Percentiles rank a stretch among this genome's conserved stretches.
phyloP scores from a whole-genome alignment of 2,113 vertebrate genomes.

The Gadus macrocephalus region DNA sequence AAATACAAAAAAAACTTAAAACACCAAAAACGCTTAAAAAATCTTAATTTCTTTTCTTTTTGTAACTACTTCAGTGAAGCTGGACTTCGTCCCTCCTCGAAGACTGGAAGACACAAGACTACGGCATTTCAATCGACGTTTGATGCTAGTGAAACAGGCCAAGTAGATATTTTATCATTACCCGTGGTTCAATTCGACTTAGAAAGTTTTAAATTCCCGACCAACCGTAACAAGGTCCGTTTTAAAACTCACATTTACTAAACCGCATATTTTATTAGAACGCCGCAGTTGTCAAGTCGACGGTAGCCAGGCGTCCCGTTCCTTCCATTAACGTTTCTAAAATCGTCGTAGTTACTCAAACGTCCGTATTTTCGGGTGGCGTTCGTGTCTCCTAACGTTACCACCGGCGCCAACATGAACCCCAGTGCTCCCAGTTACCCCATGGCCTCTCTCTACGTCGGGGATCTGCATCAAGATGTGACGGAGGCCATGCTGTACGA shows the following conservation, averaged over 20 bases:
- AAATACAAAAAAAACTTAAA: conserved; percentile 70
- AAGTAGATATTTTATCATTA: conserved; percentile 27
- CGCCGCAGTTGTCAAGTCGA: conserved; percentile 26
- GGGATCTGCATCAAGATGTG: conserved; percentile 85
- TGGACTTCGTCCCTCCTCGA: conserved; percentile 55
- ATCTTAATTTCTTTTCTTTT: conserved; percentile 49
- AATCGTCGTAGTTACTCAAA: not conserved
- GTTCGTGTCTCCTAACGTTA: not conserved
- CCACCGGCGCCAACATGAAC: conserved; percentile 70
- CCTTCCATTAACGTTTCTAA: not conserved
- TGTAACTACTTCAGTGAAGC: conserved; percentile 64
- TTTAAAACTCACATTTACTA: conserved; percentile 16
- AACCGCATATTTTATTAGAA: conserved; percentile 3
- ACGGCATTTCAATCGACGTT: conserved; percentile 41
- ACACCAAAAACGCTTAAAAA: conserved; percentile 63
- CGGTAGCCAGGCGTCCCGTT: conserved; percentile 26
- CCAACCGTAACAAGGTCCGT: not conserved
- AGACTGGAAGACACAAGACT: conserved; percentile 38
- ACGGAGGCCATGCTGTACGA: conserved; percentile 91
- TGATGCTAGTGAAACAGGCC: conserved; percentile 37
- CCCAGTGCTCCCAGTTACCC: conserved; percentile 87
- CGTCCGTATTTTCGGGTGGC: too few relatives aligned
- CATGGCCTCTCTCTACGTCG: conserved; percentile 88
- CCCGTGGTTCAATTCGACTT: conserved; percentile 8
- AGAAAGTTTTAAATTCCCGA: conserved; percentile 23